Percentiles rank a stretch among this genome's conserved stretches.
Conservation (phyloP, 2,888 invertebrate genomes). For the Pycnomerus fuliginosus region DNA sequence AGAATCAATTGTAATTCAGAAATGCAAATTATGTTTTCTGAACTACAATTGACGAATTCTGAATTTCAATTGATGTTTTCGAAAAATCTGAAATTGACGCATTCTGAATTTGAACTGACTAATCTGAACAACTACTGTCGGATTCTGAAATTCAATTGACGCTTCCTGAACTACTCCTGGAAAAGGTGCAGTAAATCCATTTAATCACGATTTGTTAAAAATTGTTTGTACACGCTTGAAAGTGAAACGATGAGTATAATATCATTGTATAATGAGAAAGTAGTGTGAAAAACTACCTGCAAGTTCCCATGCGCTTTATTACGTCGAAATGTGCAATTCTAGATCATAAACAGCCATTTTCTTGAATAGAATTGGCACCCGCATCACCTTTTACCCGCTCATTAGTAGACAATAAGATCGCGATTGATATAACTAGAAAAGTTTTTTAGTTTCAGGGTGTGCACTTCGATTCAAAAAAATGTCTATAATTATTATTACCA, state of each 20-base stretch:
- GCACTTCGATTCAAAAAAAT: conserved; percentile 15
- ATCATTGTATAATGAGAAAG: conserved; percentile 31
- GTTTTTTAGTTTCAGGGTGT: background rate
- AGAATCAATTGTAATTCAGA: too few relatives aligned
- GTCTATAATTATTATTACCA: conserved; percentile 34
- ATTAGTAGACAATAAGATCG: conserved; percentile 5
- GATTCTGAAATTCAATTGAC: too few relatives aligned
- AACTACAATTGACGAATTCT: too few relatives aligned
- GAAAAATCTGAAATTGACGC: too few relatives aligned
- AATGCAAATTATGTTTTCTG: too few relatives aligned
- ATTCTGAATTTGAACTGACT: too few relatives aligned
- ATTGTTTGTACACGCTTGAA: conserved; percentile 23
- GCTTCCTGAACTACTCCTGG: too few relatives aligned
- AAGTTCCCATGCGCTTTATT: conserved; percentile 33
- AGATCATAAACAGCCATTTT: conserved; percentile 29
- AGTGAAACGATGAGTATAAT: conserved; percentile 27
- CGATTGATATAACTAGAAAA: conserved; percentile 9
- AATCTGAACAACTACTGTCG: too few relatives aligned
- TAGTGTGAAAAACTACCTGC: conserved; percentile 29
- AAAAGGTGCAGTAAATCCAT: too few relatives aligned
- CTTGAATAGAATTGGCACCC: conserved; percentile 23
- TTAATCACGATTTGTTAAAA: too few relatives aligned
- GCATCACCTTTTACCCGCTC: conserved; percentile 4
- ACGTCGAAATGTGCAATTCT: conserved; percentile 35
- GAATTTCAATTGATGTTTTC: too few relatives aligned